phyloP scores from a whole-genome alignment of 2,797 vertebrate species.

The Pelobates cultripes region DNA sequence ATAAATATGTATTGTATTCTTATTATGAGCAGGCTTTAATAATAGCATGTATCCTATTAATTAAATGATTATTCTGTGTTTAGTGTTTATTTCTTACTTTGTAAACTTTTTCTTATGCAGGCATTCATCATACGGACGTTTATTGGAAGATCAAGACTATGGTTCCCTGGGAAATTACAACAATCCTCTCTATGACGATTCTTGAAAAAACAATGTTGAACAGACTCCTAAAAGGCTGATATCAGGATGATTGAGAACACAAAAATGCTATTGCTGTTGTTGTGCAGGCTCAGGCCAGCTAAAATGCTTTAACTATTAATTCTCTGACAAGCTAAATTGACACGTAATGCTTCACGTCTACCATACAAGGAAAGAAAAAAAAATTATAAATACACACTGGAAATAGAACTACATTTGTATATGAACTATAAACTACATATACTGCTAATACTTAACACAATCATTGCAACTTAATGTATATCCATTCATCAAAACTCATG shows the following conservation, averaged over 20 bases:
- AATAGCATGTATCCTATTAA: too few relatives aligned
- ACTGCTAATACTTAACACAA: background rate
- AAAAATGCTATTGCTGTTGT: constrained; percentile 15
- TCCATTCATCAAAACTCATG: background rate
- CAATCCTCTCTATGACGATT: constrained; percentile 88
- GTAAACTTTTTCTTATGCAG: constrained; percentile 64
- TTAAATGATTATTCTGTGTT: background rate
- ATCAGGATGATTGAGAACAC: constrained; percentile 9
- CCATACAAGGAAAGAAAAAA: constrained; percentile 11
- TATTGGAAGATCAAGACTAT: constrained; percentile 78
- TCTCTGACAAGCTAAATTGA: constrained; percentile 34
- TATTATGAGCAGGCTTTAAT: too few relatives aligned
- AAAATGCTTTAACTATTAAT: constrained; percentile 20
- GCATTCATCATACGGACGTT: constrained; percentile 78
- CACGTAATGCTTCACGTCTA: constrained; percentile 18
- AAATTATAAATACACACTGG: constrained; percentile 20
- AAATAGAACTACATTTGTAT: constrained; percentile 19
- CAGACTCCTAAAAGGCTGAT: constrained; percentile 70
- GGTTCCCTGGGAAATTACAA: constrained; percentile 81
- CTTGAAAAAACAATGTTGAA: constrained; percentile 62
- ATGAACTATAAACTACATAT: background rate
- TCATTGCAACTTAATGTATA: background rate
- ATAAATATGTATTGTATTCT: too few relatives aligned
- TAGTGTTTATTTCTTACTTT: background rate
- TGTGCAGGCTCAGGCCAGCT: constrained; percentile 19